These are phyloP conservation scores for Piprites chloris DNA, from an alignment of 2,113 vertebrate species.

Conservation along the genomic window DNA sequence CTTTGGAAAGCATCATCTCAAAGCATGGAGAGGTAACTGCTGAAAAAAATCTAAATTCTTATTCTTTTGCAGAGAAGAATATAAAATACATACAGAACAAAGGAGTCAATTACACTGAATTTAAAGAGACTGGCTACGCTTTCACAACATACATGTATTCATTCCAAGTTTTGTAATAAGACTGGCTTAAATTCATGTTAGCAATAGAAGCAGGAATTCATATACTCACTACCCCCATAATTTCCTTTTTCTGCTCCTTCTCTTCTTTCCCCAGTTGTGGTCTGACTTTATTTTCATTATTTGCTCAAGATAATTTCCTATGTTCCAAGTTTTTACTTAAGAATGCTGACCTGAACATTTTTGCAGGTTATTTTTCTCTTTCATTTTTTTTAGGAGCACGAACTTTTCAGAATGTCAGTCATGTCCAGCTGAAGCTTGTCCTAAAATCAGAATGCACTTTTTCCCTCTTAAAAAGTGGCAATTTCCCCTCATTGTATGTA, in stretches of 20 bases:
- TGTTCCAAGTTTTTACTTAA: neutral
- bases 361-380: neutral
- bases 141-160: neutral
- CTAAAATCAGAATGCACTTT: neutral
- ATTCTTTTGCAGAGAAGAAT: neutral
- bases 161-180: neutral
- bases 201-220: neutral
- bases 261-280: neutral
- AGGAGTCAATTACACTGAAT: neutral
- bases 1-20: neutral
- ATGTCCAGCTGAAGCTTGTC: neutral
- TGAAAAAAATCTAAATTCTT: neutral
- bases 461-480: neutral
- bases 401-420: neutral
- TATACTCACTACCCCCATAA: neutral
- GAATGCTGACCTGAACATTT: neutral
- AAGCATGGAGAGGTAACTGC: neutral
- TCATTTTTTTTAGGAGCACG: neutral
- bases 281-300: neutral
- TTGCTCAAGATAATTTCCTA: neutral
- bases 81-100: neutral
- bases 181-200: neutral
- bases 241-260: neutral
- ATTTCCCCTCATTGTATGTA: neutral
- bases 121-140: neutral